Conservation (phyloP, 2,113 vertebrate genomes). For the Girardinichthys multiradiatus region DNA sequence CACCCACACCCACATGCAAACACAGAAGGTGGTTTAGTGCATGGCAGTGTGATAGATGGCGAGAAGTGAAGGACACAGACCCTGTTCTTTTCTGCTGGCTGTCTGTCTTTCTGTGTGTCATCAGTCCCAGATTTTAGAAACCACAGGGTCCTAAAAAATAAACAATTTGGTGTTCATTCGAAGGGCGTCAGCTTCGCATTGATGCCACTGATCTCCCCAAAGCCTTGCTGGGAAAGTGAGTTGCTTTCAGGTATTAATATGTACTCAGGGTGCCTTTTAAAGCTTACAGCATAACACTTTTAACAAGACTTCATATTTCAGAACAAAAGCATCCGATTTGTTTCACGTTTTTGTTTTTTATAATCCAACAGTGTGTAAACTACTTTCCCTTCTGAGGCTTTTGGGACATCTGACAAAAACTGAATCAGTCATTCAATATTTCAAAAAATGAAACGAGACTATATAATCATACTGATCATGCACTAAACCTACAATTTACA, state of each 20-base stretch:
- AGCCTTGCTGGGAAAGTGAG: constrained; percentile 69
- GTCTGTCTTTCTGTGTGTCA: constrained; percentile 81
- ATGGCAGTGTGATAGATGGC: constrained; percentile 80
- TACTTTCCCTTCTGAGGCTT: constrained; percentile 67
- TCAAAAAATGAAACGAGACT: constrained; percentile 49
- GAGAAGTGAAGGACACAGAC: constrained; percentile 82
- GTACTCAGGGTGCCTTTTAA: constrained; percentile 12
- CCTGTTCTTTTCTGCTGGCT: constrained; percentile 78
- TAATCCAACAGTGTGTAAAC: constrained; percentile 8
- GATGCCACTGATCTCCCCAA: constrained; percentile 59
- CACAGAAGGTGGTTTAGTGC: constrained; percentile 78
- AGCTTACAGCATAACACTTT: neutral
- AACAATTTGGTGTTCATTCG: constrained; percentile 80
- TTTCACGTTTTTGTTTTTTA: neutral
- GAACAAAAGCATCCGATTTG: neutral
- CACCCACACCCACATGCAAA: constrained; percentile 42
- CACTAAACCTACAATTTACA: constrained; percentile 67
- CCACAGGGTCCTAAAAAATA: constrained; percentile 87
- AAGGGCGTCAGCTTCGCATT: constrained; percentile 50
- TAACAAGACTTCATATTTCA: neutral
- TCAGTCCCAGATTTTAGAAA: constrained; percentile 89
- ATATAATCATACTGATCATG: constrained; percentile 70
- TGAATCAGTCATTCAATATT: constrained; percentile 58
- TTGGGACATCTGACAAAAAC: constrained; percentile 54
- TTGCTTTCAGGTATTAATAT: constrained; percentile 36